phyloP scores from a whole-genome alignment of 2,113 vertebrate species.

The Lampris megalopsis region DNA sequence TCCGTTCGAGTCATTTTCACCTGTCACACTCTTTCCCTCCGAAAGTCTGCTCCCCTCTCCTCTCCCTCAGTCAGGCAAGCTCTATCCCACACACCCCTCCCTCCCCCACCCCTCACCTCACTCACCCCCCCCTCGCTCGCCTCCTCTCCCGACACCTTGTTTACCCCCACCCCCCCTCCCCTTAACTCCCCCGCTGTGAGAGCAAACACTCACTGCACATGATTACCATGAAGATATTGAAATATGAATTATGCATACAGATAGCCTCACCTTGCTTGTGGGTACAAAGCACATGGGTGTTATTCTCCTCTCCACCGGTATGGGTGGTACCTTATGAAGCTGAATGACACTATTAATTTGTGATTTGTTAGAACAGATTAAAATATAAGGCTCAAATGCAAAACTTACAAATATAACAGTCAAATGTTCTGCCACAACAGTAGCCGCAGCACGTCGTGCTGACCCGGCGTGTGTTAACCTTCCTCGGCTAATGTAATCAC shows the following conservation, averaged over 20 bases:
- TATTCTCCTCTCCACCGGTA: conserved; percentile 69
- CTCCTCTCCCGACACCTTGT: conserved; percentile 50
- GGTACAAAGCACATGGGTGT: conserved; percentile 75
- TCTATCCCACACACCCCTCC: conserved; percentile 34
- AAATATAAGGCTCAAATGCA: not conserved
- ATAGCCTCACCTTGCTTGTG: conserved; percentile 65
- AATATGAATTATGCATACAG: conserved; percentile 81
- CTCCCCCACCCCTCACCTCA: not conserved
- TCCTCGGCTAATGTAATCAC: not conserved
- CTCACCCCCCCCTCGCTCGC: not conserved
- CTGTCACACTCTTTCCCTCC: conserved; percentile 27
- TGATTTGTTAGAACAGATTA: conserved; percentile 30
- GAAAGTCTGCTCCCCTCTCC: not conserved
- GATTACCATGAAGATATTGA: conserved; percentile 80
- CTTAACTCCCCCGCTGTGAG: conserved; percentile 69
- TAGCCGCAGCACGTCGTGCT: conserved; percentile 56
- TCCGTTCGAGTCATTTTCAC: conserved; percentile 26
- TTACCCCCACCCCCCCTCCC: conserved; percentile 10
- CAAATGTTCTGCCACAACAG: conserved; percentile 33
- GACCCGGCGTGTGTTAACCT: conserved; percentile 56
- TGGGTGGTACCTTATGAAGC: conserved; percentile 60
- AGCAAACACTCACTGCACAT: conserved; percentile 77
- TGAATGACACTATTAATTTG: conserved; percentile 15
- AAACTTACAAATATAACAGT: conserved; percentile 32
- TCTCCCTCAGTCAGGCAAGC: conserved; percentile 26